A percentile compares a stretch with the other conserved stretches of the same genome.
Conservation (phyloP, 2,797 vertebrate genomes). For the Parauchenoglanis punctatus region DNA sequence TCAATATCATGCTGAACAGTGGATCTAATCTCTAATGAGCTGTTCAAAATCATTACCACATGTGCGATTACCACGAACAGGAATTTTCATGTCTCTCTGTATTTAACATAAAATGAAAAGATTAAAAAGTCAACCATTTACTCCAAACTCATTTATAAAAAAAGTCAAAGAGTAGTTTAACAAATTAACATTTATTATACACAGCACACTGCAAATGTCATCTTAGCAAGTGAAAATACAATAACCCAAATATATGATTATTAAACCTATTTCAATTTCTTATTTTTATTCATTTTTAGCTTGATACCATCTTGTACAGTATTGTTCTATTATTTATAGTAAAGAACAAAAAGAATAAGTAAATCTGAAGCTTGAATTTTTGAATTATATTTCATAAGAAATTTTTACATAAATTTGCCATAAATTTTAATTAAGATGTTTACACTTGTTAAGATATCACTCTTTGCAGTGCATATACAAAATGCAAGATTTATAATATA, state of each 20-base stretch:
- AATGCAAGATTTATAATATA: background rate
- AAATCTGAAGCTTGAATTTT: background rate
- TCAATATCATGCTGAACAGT: background rate
- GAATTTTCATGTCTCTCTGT: background rate
- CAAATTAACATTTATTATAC: background rate
- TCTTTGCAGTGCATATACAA: background rate
- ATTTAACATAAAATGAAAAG: background rate
- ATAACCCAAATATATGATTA: background rate
- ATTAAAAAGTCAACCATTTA: background rate
- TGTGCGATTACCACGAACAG: background rate
- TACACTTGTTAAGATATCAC: background rate
- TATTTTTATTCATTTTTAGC: background rate
- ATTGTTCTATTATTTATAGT: background rate
- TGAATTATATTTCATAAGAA: background rate
- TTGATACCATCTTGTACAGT: background rate
- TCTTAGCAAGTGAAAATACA: background rate
- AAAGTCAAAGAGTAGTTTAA: background rate
- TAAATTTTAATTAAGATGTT: background rate
- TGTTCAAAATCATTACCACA: background rate
- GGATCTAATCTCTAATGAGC: background rate
- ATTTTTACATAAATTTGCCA: background rate
- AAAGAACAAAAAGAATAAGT: background rate
- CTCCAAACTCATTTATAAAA: background rate
- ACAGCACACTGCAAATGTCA: background rate
- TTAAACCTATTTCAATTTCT: background rate